A percentile compares a stretch with the other conserved stretches of the same genome.
Evolutionary conservation across 2,113 vertebrate species (phyloP).

Genomic region (Chloebia gouldiae): DNA sequence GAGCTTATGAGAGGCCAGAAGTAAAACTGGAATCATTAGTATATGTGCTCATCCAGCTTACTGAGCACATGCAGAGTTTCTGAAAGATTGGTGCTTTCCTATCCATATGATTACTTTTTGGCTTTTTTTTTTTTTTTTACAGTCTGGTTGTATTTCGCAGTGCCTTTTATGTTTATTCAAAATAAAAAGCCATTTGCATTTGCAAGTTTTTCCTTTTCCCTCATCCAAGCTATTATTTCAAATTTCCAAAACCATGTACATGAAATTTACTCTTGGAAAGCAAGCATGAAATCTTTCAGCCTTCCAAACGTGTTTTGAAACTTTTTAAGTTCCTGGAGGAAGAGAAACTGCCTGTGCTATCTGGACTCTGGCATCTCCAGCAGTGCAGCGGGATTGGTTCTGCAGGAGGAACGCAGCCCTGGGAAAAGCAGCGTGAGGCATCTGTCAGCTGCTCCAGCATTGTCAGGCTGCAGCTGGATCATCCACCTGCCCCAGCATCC

Average conservation of each 20-base stretch:
- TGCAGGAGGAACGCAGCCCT: accelerated
- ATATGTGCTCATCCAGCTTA: background rate
- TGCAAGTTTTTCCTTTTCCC: background rate
- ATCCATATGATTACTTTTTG: background rate
- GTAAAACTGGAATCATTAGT: background rate
- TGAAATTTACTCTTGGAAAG: background rate
- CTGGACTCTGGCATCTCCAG: background rate
- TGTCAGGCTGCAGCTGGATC: background rate
- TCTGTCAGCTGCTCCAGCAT: background rate
- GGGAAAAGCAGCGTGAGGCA: accelerated
- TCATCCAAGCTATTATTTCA: background rate
- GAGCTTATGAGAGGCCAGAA: background rate
- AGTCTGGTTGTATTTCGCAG: background rate
- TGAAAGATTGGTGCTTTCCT: background rate
- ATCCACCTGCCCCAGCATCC: background rate
- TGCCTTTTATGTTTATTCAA: background rate
- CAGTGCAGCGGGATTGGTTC: accelerated
- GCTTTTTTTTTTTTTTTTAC: background rate
- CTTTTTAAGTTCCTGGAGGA: background rate
- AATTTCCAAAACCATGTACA: background rate
- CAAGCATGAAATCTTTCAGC: background rate
- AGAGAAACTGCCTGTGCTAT: background rate
- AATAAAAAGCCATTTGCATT: background rate
- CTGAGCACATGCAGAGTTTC: background rate
- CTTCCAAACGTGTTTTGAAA: background rate